Evolutionary conservation across 1,140 invertebrate genomes (phyloP).

Genomic region (Rhynchophorus ferrugineus): DNA sequence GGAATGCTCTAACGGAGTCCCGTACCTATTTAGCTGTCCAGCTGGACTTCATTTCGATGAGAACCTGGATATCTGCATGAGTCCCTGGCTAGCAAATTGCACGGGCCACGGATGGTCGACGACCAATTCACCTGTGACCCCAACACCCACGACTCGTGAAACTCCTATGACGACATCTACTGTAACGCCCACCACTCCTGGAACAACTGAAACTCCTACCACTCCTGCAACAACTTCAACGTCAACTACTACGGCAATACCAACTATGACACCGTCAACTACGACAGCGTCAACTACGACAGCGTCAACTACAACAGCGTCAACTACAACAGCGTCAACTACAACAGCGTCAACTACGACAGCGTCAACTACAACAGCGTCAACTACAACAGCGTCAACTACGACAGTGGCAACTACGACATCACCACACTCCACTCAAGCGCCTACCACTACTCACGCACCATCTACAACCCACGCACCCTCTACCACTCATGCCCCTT

Average conservation of each 20-base stretch:
- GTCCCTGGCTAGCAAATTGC: constrained; percentile 4
- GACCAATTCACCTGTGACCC: too few species aligned
- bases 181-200: too few species aligned
- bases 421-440: too few species aligned
- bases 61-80: constrained; percentile 12
- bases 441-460: too few species aligned
- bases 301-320: background rate
- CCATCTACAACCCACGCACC: too few species aligned
- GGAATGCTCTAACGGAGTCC: constrained; percentile 11
- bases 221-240: background rate
- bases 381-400: background rate
- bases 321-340: background rate
- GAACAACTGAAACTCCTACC: background rate
- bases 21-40: constrained; percentile 8
- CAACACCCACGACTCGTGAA: too few species aligned
- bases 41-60: constrained; percentile 15
- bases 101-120: background rate
- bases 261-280: background rate
- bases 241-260: background rate
- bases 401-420: too few species aligned
- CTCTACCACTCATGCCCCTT: too few species aligned
- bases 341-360: background rate
- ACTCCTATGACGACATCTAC: too few species aligned
- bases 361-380: background rate
- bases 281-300: too few species aligned